phyloP scores from a whole-genome alignment of 2,113 vertebrate genomes.

The Muscicapa adusta region DNA sequence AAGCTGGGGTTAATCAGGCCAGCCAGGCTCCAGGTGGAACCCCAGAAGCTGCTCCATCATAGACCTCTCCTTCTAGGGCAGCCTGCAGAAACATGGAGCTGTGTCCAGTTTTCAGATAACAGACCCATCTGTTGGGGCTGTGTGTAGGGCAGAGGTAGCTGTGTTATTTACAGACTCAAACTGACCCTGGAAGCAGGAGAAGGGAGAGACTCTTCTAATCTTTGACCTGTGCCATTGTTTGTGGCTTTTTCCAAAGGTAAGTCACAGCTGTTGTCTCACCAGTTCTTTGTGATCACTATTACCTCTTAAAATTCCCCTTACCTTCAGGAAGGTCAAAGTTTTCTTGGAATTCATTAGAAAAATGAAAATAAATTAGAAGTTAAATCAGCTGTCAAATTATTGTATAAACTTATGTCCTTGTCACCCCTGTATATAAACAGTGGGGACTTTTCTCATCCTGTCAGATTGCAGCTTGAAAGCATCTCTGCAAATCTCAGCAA shows the following conservation, averaged over 20 bases:
- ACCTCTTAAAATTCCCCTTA: background rate
- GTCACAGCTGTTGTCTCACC: background rate
- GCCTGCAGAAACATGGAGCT: background rate
- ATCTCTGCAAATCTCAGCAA: background rate
- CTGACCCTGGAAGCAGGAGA: background rate
- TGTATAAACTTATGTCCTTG: background rate
- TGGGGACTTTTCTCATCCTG: background rate
- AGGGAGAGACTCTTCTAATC: background rate
- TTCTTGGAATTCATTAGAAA: background rate
- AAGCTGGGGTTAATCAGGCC: background rate
- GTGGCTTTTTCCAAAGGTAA: background rate
- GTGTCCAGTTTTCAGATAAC: background rate
- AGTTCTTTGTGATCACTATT: background rate
- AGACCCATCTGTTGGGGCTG: background rate
- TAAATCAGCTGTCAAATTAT: background rate
- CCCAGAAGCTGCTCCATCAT: accelerated
- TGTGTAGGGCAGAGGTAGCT: background rate
- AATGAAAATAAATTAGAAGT: background rate
- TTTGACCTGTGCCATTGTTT: constrained; percentile 11
- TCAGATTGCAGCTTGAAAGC: background rate
- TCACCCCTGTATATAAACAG: background rate
- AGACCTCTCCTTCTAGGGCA: background rate
- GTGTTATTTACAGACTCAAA: background rate
- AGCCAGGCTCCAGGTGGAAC: background rate
- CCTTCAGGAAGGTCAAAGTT: background rate